A percentile compares a stretch with the other conserved stretches of the same genome.
Evolutionary conservation across 1,140 invertebrate genomes (phyloP).

Genomic region (Reticulitermes speratus): DNA sequence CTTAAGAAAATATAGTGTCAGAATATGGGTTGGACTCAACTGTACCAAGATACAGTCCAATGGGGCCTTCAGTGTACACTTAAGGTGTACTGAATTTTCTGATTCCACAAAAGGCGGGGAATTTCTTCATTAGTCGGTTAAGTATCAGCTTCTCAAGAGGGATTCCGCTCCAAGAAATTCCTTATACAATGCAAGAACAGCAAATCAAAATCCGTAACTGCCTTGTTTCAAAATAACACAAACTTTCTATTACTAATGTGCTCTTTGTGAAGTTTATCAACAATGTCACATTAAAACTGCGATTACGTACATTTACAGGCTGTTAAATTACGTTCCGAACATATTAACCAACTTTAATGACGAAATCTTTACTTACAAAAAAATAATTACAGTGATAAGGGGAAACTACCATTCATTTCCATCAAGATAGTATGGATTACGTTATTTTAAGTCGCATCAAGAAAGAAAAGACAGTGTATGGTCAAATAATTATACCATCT

Average conservation of each 20-base stretch:
- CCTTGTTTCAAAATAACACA: neutral
- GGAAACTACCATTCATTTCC: neutral
- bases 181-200: no score
- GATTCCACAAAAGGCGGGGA: no score
- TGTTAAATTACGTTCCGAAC: neutral
- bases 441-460: no score
- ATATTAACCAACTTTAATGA: neutral
- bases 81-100: no score
- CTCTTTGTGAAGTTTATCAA: neutral
- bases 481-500: neutral
- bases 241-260: neutral
- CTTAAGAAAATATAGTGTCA: no score
- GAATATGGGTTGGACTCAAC: no score
- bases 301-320: neutral
- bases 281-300: neutral
- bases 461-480: neutral
- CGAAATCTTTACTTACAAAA: neutral
- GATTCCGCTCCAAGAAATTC: no score
- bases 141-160: no score
- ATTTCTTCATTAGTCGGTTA: no score
- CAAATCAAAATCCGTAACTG: neutral
- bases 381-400: neutral
- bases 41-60: no score
- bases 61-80: no score
- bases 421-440: no score